Base-by-base conservation (phyloP, 2,113 vertebrate species). In the Hyperoodon ampullatus region DNA sequence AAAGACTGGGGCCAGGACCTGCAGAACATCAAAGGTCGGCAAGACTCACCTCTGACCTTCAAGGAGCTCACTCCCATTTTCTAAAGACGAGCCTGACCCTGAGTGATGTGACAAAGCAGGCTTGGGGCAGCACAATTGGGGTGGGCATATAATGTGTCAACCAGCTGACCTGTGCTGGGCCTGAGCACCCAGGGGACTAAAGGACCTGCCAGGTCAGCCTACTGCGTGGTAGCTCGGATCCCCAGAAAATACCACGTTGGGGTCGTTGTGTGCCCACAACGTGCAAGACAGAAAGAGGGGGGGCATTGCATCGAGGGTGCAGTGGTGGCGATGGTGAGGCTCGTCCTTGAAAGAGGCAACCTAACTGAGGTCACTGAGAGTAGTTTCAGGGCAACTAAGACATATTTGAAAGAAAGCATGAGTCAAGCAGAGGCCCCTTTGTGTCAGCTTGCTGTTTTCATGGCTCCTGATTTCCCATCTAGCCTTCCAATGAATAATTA, bases 221-320 rank as follows among this genome's bases (percentile, higher is more conserved):
- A 7, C 33, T 42, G 50, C 1, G 2, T 60, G 65, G 33, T 4
- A 50, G 21, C 78, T 35, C 26, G 4, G 4, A 24, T 13, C n/a
- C 80, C 65, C 13, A 30, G 87, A 74, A 70, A 53, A 33, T 13
- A 18, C 33, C 58, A 1, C 0, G 0, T 39, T 0, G 1, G 28
- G n/a, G n/a, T 24, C 23, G 0, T 58, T 1, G 19, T 26, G 68
- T 30, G 28, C 58, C 15, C 10, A 1, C 2, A 0, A 6, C 0
- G 0, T 18, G 33, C 15, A 2, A 2, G 63, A 9, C 4, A 16
- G 39, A 58, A 72, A 74, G 84, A 61, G 14, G 26, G 63, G 55
- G 14, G 26, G 63, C 3, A 3, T 1, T 1, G 35, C 0, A 1
- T 26, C 0, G 9, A 12, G 14, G 50, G 2, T 26, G 88, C 11